Base-by-base conservation (phyloP, 2,113 vertebrate species). In the Dromas ardeola region DNA sequence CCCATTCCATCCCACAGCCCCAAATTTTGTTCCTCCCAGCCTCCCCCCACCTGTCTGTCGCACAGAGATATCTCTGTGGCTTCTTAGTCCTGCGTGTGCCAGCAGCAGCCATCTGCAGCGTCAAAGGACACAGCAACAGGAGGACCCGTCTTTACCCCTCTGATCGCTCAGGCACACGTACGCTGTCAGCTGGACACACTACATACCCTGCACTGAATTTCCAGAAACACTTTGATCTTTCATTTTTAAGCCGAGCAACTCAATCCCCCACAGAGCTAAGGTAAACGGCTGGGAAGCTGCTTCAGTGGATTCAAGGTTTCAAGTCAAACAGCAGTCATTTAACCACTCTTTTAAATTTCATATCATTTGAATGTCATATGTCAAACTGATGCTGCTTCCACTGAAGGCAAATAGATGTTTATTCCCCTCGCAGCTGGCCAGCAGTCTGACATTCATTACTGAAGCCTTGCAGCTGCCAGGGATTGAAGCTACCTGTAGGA, bases 311-410 rank as follows among this genome's bases (percentile, higher is more conserved):
- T 73, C 65, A 15, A 67, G 90, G 65, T 70, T 94, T 89, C 78
- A 4, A 92, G 88, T 91, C 90, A 84, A 97, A 93, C 83, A 95
- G 88, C 90, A 58, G 88, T 67, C 82, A 9, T 90, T 96, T 95
- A 96, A 70, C 76, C 86, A 93, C 72, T 49, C 90, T 94, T 93
- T 56, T 67, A 91, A 93, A 86, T 94, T 91, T 95, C 56, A 5
- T 93, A 93, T 93, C 90, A 92, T 94, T 97, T 97, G 96, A 97
- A 97, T 95, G 96, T 94, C 95, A 95, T 92, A 43, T 94, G 96
- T 97, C 97, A 97, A 86, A 91, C 86, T 59, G 85, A 88, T 90
- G 90, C 88, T 92, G 8, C 88, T 92, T 95, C 61, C 72, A 78
- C 70, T 40, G 59, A 94, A 90, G 92, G 92, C 88, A 88, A 97